Base-by-base conservation (phyloP, 2,113 vertebrate species). In the Panthera leo region DNA sequence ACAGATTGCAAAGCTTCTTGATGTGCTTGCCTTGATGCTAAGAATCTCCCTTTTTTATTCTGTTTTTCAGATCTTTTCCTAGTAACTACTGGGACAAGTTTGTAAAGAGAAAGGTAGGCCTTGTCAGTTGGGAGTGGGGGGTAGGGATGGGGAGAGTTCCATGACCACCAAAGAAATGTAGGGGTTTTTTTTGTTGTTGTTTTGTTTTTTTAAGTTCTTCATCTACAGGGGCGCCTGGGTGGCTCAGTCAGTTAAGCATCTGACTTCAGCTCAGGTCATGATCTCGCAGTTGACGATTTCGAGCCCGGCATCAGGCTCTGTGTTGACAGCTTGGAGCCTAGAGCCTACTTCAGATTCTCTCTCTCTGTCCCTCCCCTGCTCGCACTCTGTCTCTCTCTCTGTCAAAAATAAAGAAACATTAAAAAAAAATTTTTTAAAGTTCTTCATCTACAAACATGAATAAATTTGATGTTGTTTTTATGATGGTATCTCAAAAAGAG, bases 61-160 rank as follows among this genome's bases (percentile, higher is more conserved):
- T 98, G 0, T 89, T 91, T 92, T 98, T 45, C 98, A 99, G 99
- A 95, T 99, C 99, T 87, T 99, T 99, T 96, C 99, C 99, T 91
- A 99, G 99, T 98, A 99, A 99, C 98, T 99, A 99, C 98, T 99
- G 99, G 99, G 99, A 99, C 98, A 99, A 99, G 98, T 99, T 99
- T 98, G 99, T 99, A 91, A 99, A 99, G 98, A 99, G 99, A 85
- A 99, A 99, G 99, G 99, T 98, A 98, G 61, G 96, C 36, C 21
- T 92, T 97, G 34, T 71, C 29, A 6, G 39, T 29, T 48, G 75
- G 75, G 42, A 42, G 42, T 27, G 34, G 16, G 5, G 42, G 7
- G 15, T 27, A 7, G 16, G 5, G 58, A 23, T 9, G 29, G 51
- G 42, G 61, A n/a, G 36, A 42, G 21, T 34, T 39, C 76, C 0